Percentiles rank a stretch among this genome's conserved stretches.
Conservation (phyloP, 2,888 invertebrate species). For the Cryptocheilus praepositus region DNA sequence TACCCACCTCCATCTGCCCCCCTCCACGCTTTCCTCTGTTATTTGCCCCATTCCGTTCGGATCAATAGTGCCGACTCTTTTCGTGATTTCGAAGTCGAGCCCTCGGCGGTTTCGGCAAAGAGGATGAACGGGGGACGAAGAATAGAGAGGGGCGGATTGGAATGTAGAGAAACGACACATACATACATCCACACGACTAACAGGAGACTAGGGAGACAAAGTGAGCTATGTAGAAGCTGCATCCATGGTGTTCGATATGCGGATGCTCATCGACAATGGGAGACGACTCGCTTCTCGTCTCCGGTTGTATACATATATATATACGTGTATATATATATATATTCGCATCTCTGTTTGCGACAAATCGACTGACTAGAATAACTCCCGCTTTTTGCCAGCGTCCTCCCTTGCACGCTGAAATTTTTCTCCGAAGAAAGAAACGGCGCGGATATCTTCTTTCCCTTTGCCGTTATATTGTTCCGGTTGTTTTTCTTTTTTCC, state of each 20-base stretch:
- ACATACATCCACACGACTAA: too few relatives aligned
- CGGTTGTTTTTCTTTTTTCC: slow-evolving; percentile 25
- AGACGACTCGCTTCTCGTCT: slow-evolving; percentile 1
- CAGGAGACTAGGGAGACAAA: too few relatives aligned
- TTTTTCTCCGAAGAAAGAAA: background rate
- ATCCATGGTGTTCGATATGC: too few relatives aligned
- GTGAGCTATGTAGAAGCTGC: too few relatives aligned
- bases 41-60: slow-evolving; percentile 29
- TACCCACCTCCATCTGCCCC: slow-evolving; percentile 4
- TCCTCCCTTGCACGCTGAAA: background rate
- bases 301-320: too few relatives aligned
- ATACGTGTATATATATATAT: too few relatives aligned
- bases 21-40: slow-evolving; percentile 17
- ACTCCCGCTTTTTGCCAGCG: slow-evolving; percentile 11
- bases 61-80: slow-evolving; percentile 32
- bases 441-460: slow-evolving; percentile 1
- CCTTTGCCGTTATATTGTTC: slow-evolving; percentile 1
- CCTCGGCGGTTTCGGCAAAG: too few relatives aligned
- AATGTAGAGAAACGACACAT: too few relatives aligned
- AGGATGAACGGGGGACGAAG: background rate
- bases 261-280: too few relatives aligned
- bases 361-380: slow-evolving; percentile 1
- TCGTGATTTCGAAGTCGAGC: slow-evolving; percentile 28
- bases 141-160: too few relatives aligned
- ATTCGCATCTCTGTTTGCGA: slow-evolving; percentile 20